phyloP scores from a whole-genome alignment of 2,888 invertebrate species.

The Drosophila gaucha region DNA sequence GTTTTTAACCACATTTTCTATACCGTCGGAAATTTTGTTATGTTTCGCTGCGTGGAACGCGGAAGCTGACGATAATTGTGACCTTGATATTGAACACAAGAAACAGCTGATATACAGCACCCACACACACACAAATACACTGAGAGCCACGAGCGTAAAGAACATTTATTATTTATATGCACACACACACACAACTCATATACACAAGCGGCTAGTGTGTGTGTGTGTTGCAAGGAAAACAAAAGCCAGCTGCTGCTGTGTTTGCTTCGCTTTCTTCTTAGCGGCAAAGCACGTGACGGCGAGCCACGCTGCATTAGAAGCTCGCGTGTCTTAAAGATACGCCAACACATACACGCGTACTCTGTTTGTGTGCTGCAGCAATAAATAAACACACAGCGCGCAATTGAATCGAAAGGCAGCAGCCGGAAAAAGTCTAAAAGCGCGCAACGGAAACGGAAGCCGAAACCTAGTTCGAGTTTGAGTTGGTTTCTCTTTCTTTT shows the following conservation, averaged over 20 bases:
- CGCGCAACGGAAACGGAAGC: constrained; percentile 73
- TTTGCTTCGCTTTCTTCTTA: constrained; percentile 55
- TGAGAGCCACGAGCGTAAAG: constrained; percentile 41
- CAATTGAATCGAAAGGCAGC: constrained; percentile 44
- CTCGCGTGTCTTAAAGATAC: constrained; percentile 69
- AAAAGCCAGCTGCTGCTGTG: constrained; percentile 66
- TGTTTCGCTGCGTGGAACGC: neutral
- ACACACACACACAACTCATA: constrained; percentile 31
- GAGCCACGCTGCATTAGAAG: constrained; percentile 24
- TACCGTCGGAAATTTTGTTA: constrained; percentile 21
- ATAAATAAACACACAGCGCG: constrained; percentile 69
- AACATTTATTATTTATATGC: constrained; percentile 75
- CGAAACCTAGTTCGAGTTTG: constrained; percentile 48
- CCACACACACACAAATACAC: constrained; percentile 37
- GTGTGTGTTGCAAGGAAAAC: constrained; percentile 52
- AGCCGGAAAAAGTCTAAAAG: constrained; percentile 60
- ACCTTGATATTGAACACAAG: constrained; percentile 75
- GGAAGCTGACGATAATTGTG: constrained; percentile 37
- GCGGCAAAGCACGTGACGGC: constrained; percentile 53
- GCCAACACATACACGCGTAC: constrained; percentile 24
- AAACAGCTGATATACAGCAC: constrained; percentile 66
- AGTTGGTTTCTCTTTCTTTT: constrained; percentile 16
- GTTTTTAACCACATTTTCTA: too few species aligned
- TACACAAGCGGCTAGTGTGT: constrained; percentile 25
- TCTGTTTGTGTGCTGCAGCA: constrained; percentile 38